Percentiles rank a stretch among this genome's conserved stretches.
Evolutionary conservation across 2,888 invertebrate species (phyloP).

Genomic region (Stenotaenia linearis): DNA sequence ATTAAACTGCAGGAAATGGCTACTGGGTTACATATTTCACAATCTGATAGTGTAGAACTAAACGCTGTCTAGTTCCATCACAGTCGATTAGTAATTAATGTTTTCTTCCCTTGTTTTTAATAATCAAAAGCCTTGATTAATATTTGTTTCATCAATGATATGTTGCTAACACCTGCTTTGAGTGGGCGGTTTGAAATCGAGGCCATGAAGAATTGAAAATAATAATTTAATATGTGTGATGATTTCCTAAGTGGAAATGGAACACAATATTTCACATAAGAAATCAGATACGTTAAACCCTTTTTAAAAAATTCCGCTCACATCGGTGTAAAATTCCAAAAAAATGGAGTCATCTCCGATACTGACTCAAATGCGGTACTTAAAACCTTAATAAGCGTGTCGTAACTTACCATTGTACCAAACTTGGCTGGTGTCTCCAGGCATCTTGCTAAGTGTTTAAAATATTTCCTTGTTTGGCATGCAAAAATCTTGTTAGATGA

Average conservation of each 20-base stretch:
- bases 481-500: slow-evolving; percentile 21
- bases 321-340: too few relatives aligned
- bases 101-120: not conserved
- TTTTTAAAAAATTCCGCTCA: too few relatives aligned
- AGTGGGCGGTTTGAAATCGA: not conserved
- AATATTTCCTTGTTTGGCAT: slow-evolving; percentile 24
- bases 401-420: slow-evolving; percentile 12
- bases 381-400: not conserved
- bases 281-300: too few relatives aligned
- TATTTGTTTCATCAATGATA: not conserved
- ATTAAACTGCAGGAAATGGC: slow-evolving; percentile 2
- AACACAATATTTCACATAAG: not conserved
- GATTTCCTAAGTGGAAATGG: not conserved
- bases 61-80: not conserved
- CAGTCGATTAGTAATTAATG: not conserved
- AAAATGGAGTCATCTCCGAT: not conserved
- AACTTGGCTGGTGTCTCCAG: slow-evolving; percentile 19
- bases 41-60: not conserved
- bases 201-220: slow-evolving; percentile 2
- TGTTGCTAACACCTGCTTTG: slow-evolving; percentile 6
- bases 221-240: not conserved
- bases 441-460: slow-evolving; percentile 3
- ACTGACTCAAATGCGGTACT: not conserved
- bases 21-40: not conserved
- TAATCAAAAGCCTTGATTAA: not conserved